phyloP scores from a whole-genome alignment of 2,797 vertebrate genomes.

The Arrhamphus sclerolepis region DNA sequence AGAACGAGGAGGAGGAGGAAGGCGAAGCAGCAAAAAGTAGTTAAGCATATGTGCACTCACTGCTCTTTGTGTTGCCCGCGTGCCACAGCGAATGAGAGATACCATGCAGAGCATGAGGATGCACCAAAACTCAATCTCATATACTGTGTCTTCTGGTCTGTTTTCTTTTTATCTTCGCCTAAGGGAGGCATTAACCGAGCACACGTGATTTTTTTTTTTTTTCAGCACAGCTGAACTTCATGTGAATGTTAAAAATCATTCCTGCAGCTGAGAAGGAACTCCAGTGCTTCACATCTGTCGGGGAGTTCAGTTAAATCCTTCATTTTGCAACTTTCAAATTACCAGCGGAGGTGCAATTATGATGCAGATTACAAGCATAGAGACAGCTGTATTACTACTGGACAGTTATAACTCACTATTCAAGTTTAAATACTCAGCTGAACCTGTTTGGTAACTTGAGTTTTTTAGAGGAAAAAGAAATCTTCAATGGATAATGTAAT shows the following conservation, averaged over 20 bases:
- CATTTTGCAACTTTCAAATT: too few relatives aligned
- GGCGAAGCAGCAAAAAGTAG: slow-evolving; percentile 10
- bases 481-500: too few relatives aligned
- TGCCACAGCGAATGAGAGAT: slow-evolving; percentile 14
- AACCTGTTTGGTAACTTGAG: too few relatives aligned
- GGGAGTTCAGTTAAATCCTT: too few relatives aligned
- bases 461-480: too few relatives aligned
- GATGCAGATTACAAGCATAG: too few relatives aligned
- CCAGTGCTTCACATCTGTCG: too few relatives aligned
- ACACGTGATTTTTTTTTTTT: slow-evolving; percentile 1
- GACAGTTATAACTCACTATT: too few relatives aligned
- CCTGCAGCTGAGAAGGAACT: too few relatives aligned
- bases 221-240: slow-evolving; percentile 3
- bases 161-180: slow-evolving; percentile 27
- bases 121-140: slow-evolving; percentile 26
- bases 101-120: slow-evolving; percentile 15
- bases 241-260: not conserved
- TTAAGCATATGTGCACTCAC: not conserved
- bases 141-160: slow-evolving; percentile 39
- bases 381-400: too few relatives aligned
- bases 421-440: too few relatives aligned
- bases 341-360: too few relatives aligned
- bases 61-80: slow-evolving; percentile 14
- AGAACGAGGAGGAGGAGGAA: slow-evolving; percentile 3
- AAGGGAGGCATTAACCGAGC: slow-evolving; percentile 13